Evolutionary conservation across 2,888 invertebrate species (phyloP).

Genomic region (Drosophila monieri): DNA sequence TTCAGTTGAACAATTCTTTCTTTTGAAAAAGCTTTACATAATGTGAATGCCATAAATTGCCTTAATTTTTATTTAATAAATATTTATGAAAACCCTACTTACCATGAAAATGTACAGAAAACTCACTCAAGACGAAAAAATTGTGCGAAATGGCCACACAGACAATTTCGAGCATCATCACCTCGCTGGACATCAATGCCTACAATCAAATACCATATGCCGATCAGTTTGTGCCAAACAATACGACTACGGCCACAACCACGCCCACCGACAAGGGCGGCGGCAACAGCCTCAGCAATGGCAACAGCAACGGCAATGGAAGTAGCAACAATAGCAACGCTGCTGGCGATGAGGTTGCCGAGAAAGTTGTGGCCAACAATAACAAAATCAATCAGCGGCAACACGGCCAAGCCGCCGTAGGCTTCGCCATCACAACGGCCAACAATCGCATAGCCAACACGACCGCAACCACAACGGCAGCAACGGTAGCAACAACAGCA

Average conservation of each 20-base stretch:
- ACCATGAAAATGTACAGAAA: conserved; percentile 50
- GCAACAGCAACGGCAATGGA: conserved; percentile 8
- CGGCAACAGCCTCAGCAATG: conserved; percentile 5
- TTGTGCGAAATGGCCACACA: conserved; percentile 84
- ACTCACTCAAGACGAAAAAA: conserved; percentile 80
- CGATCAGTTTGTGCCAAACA: conserved; percentile 84
- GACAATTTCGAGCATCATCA: conserved; percentile 83
- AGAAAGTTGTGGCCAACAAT: conserved; percentile 81
- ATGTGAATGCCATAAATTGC: neutral
- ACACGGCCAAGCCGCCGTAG: conserved; percentile 65
- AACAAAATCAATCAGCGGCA: conserved; percentile 83
- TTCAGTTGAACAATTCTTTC: neutral
- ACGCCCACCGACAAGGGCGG: conserved; percentile 42
- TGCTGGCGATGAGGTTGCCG: conserved; percentile 29
- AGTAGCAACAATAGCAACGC: conserved; percentile 28
- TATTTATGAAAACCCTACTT: too few relatives aligned
- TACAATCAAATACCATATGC: conserved; percentile 82
- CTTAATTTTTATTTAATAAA: neutral
- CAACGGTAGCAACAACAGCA: conserved; percentile 6
- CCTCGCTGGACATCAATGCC: conserved; percentile 79
- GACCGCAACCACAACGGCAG: conserved; percentile 33
- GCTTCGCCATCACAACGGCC: conserved; percentile 43
- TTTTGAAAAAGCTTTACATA: too few relatives aligned
- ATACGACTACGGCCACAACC: conserved; percentile 45
- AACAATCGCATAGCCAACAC: conserved; percentile 41